Evolutionary conservation across 1,140 invertebrate genomes (phyloP), one percentile per base, ranked within the genome.

Genomic region (Zaprionus vittiger): DNA sequence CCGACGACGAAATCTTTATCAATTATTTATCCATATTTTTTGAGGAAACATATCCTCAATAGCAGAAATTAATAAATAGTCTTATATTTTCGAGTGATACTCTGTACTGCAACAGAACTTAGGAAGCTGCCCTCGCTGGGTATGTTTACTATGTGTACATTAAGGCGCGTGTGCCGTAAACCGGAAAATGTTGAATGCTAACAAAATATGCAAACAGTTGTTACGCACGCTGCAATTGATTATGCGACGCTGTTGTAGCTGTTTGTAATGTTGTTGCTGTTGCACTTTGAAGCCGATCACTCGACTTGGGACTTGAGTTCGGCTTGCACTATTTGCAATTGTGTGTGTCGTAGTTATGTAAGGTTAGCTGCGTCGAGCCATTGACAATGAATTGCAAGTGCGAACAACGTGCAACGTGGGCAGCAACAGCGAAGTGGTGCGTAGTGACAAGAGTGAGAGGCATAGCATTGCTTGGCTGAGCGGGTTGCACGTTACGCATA

Each of bases 331-430:
- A 4, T n/a, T 71, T 57, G 20, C 26, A 38, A 24, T 12, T 55
- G 31, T 52, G 37, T 38, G 17, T 57, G 34, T 14, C 41, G 54
- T 15, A 64, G 62, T 67, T 62, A 65, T 73, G 68, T 73, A 77
- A 77, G 69, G 70, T 77, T 73, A 67, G 70, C 61, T 26, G 34
- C 61, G 55, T 72, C 34, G 57, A 61, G 75, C 70, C 75, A 77
- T 77, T 77, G 75, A 77, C 75, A 77, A 67, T 77, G 75, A 77
- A 77, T 77, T 77, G 69, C 64, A 64, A 75, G 73, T 75, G 73
- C 55, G 55, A 75, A 57, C 31, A 70, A 26, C 60, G 22, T 65
- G 69, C 62, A 72, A 65, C 54, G 69, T 72, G 69, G 60, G 68
- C 68, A n/a, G 34, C 22, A 49, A 20, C 34, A 37, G 22, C 31